These are phyloP conservation scores for Sebastes vulpes DNA, from an alignment of 2,797 vertebrate species.

Conservation along the genomic window DNA sequence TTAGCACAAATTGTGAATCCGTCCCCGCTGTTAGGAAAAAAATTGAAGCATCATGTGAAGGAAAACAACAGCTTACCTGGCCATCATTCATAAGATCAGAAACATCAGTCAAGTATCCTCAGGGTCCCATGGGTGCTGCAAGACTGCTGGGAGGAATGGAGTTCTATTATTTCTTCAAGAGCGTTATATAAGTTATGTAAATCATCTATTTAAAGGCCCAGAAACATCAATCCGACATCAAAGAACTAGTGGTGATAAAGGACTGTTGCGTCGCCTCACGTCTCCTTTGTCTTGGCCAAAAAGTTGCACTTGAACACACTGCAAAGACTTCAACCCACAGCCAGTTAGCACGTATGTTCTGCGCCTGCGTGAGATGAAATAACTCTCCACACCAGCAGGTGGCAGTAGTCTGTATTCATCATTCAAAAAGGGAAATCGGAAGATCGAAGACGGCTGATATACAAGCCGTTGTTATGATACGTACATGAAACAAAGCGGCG, in stretches of 20 bases:
- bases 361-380: not conserved
- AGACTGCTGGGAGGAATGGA: not conserved
- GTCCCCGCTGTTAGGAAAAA: not conserved
- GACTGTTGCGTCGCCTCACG: no score
- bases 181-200: not conserved
- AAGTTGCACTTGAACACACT: no score
- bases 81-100: not conserved
- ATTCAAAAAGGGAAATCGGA: no score
- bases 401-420: no score
- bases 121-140: not conserved
- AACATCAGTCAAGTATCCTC: not conserved
- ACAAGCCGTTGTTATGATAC: no score
- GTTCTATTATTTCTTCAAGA: not conserved
- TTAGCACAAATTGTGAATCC: constrained; percentile 27
- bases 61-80: not conserved
- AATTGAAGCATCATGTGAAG: not conserved
- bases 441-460: rapidly evolving
- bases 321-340: not conserved
- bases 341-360: not conserved
- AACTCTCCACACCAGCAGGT: no score
- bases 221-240: no score
- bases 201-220: not conserved
- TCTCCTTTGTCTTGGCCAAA: no score
- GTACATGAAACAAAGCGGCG: no score
- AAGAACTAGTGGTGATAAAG: no score